phyloP scores from a whole-genome alignment of 92 coral and sea anemone species.

The Paramuricea clavata region DNA sequence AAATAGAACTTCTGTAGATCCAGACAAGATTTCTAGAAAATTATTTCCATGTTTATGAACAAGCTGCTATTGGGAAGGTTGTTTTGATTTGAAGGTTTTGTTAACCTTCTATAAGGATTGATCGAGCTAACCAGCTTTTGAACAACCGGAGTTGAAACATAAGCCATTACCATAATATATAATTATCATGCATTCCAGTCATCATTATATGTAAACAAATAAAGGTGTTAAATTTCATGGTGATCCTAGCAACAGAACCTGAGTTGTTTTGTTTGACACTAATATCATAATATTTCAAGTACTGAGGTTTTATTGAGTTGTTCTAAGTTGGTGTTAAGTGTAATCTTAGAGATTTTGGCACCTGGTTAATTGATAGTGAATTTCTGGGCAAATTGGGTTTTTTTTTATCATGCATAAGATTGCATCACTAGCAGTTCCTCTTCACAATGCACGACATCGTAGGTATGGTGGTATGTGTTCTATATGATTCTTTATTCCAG shows the following conservation, averaged over 20 bases:
- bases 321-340: slow-evolving; percentile 2
- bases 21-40: too few relatives aligned
- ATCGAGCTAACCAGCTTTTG: too few relatives aligned
- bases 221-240: slow-evolving; percentile 12
- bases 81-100: too few relatives aligned
- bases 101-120: too few relatives aligned
- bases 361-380: background rate
- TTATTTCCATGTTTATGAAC: too few relatives aligned
- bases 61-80: too few relatives aligned
- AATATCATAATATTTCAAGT: background rate
- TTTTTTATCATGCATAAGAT: slow-evolving; percentile 18
- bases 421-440: slow-evolving; percentile 31
- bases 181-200: background rate
- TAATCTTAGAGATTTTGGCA: background rate
- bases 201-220: background rate
- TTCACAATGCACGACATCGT: slow-evolving; percentile 21
- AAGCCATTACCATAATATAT: too few relatives aligned
- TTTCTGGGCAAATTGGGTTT: background rate
- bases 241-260: slow-evolving; percentile 22
- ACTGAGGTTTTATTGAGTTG: background rate
- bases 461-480: slow-evolving; percentile 6
- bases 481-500: background rate
- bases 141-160: too few relatives aligned
- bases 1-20: too few relatives aligned
- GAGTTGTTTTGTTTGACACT: background rate